Evolutionary conservation across 2,797 vertebrate genomes (phyloP).

Genomic region (Rhynchotus rufescens): DNA sequence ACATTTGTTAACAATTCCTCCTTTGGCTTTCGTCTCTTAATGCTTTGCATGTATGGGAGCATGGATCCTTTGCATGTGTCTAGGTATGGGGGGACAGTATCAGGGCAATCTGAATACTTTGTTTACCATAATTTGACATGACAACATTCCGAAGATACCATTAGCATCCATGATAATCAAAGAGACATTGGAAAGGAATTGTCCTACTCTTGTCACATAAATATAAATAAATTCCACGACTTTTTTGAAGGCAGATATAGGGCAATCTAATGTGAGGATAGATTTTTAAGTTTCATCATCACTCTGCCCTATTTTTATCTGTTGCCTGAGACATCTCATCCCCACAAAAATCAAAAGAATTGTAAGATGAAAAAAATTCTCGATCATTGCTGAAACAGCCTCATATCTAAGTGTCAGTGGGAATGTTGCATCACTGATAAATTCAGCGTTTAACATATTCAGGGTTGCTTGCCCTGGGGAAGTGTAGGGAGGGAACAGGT

Average conservation of each 20-base stretch:
- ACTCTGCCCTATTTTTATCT: slow-evolving; percentile 46
- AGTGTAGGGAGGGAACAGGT: slow-evolving; percentile 8
- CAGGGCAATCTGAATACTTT: slow-evolving; percentile 19
- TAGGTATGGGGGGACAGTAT: slow-evolving; percentile 21
- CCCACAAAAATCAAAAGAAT: slow-evolving; percentile 53
- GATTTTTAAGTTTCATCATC: slow-evolving; percentile 29
- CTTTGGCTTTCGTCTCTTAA: neutral
- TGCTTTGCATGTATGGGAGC: slow-evolving; percentile 18
- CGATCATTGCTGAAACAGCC: slow-evolving; percentile 39
- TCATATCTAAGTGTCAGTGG: slow-evolving; percentile 30
- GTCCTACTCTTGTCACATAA: slow-evolving; percentile 40
- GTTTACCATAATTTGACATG: slow-evolving; percentile 49
- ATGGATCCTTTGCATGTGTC: neutral
- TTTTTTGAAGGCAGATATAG: slow-evolving; percentile 52
- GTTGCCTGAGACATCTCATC: slow-evolving; percentile 48
- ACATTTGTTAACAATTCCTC: slow-evolving; percentile 48
- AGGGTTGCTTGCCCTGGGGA: slow-evolving; percentile 50
- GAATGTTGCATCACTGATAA: slow-evolving; percentile 45
- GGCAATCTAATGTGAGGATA: slow-evolving; percentile 32
- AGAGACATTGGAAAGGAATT: slow-evolving; percentile 53
- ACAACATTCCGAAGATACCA: slow-evolving; percentile 23
- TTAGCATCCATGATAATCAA: slow-evolving; percentile 72
- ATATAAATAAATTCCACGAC: slow-evolving; percentile 56
- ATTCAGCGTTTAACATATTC: slow-evolving; percentile 63
- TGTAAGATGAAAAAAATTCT: slow-evolving; percentile 44